Evolutionary conservation across 2,113 vertebrate genomes (phyloP), one percentile per base, ranked within the genome.

Genomic region (Meriones unguiculatus): DNA sequence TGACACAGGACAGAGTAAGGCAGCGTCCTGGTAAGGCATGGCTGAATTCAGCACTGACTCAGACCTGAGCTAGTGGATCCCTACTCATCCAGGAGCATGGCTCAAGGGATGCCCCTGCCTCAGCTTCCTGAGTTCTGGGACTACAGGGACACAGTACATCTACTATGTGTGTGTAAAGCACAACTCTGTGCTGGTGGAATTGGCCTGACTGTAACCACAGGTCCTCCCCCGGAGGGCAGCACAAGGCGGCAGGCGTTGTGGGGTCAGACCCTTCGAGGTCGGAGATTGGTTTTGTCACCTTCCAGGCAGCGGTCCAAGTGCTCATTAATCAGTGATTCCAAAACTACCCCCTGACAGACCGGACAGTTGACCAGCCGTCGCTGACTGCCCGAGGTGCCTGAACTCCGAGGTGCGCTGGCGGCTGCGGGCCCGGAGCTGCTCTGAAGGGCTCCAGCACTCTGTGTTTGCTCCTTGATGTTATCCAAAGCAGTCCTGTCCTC

Each of bases 291-390:
- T 35, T 20, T 15, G 0, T n/a, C 80, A 30, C 94, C 98, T 18
- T 38, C 85, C 12, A 99, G 99, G 97, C 99, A 99, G 64, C 98
- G 96, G 86, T 99, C 99, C 30, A 99, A 98, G 97, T 99, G 99
- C 82, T 99, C 96, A 30, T 99, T 99, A 96, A 99, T 99, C 89
- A 98, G 95, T 24, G 98, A 97, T 96, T 99, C 99, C n/a, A 97
- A 95, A 93, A 99, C 98, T 15, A 98, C 95, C 0, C 57, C 57
- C 32, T 98, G 98, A 95, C 99, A 99, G 59, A 99, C 99, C 0
- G 99, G 99, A 96, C 99, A 99, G 93, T 35, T 94, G 77, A 99
- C 99, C 35, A 81, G 98, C 86, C 97, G 89, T 73, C 69, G 89
- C 57, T 96, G 88, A 13, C 70, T 32, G 35, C 65, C 62, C 2